Base-by-base conservation (phyloP, 2,888 invertebrate species). In the Oxyteleia sp. region DNA sequence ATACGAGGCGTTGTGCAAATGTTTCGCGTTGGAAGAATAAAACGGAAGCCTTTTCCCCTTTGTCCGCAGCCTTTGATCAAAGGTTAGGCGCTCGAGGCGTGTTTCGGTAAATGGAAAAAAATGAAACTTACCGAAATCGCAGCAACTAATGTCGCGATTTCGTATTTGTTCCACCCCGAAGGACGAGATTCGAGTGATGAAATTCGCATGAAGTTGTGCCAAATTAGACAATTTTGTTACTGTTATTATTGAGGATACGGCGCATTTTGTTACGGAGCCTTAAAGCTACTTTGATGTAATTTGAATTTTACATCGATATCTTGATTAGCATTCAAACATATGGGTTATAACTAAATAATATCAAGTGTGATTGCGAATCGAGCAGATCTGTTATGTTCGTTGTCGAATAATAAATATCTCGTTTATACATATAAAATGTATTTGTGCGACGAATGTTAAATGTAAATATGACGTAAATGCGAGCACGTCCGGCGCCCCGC, bases 31-130 rank as follows among this genome's bases (percentile, higher is more conserved):
- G 15, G 20, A 23, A 20, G 20, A 38, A 64, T 7, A 64, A 51
- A 32, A 18, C 18, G 16, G 2, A 38, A 87, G 88, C 88, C 86
- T n/a, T 79, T n/a, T n/a, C n/a, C n/a, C n/a, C n/a, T n/a, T n/a
- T n/a, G n/a, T n/a, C n/a, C n/a, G n/a, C n/a, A n/a, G n/a, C n/a
- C n/a, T n/a, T n/a, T n/a, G n/a, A n/a, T n/a, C n/a, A n/a, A n/a
- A n/a, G n/a, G n/a, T n/a, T n/a, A n/a, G n/a, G n/a, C n/a, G 71
- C n/a, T 51, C 59, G 61, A 16, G 71, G 71, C 72, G 61, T 35
- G 53, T 71, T 79, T 79, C 49, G 32, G 32, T 35, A 18, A 66
- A 66, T 47, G 41, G 43, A 57, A 55, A 55, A 35, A 64, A 55
- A 51, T 20, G 11, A 45, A 74, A 53, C n/a, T 66, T 41, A 43